Evolutionary conservation across 2,113 vertebrate species (phyloP).

Genomic region (Accipiter cooperii): DNA sequence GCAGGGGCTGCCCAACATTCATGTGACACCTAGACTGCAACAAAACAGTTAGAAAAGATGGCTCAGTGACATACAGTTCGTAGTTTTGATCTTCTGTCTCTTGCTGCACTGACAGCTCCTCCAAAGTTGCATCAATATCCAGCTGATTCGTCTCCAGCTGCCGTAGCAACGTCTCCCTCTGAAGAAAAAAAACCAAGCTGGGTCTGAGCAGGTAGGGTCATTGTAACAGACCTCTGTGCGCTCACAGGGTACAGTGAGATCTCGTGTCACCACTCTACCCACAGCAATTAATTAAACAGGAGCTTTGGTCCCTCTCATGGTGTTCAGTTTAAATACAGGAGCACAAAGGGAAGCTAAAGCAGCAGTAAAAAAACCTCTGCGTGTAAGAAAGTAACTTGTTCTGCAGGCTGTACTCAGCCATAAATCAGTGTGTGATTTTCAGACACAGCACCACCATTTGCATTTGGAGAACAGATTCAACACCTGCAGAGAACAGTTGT

Average conservation of each 20-base stretch:
- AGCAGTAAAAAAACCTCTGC: not conserved
- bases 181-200: not conserved
- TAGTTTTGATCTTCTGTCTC: slow-evolving; percentile 99
- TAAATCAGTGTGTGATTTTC: not conserved
- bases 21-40: not conserved
- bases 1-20: not conserved
- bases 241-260: not conserved
- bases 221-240: not conserved
- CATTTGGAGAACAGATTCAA: not conserved
- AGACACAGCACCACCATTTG: not conserved
- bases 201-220: not conserved
- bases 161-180: slow-evolving; percentile 93
- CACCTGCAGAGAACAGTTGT: not conserved
- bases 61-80: slow-evolving; percentile 79
- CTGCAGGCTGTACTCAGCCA: not conserved
- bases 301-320: not conserved
- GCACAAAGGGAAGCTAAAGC: not conserved
- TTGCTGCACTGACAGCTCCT: slow-evolving; percentile 93
- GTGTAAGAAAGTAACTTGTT: not conserved
- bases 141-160: slow-evolving; percentile 98
- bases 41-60: not conserved
- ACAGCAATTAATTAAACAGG: not conserved
- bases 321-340: not conserved
- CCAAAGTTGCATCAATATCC: slow-evolving; percentile 94
- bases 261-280: not conserved